Evolutionary conservation across 1,140 invertebrate species (phyloP).

Genomic region (Aleiodes sp.): DNA sequence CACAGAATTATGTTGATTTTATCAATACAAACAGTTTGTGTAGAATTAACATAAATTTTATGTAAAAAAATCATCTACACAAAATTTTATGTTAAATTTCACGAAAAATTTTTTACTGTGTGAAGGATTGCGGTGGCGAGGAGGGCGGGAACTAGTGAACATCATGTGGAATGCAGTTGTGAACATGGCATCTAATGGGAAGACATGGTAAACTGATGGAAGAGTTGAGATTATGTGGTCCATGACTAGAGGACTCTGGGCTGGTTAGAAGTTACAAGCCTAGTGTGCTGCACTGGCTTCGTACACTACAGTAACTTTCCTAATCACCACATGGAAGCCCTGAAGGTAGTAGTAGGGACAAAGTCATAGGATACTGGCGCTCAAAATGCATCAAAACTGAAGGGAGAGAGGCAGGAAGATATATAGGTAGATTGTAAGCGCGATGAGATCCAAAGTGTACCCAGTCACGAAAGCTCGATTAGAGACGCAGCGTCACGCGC

Average conservation of each 20-base stretch:
- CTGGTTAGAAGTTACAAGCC: neutral
- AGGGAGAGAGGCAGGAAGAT: too few relatives aligned
- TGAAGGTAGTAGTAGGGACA: constrained; percentile 38
- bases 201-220: neutral
- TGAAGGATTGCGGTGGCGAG: constrained; percentile 1
- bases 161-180: neutral
- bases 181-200: neutral
- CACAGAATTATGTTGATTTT: too few relatives aligned
- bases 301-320: constrained; percentile 48
- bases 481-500: constrained; percentile 45
- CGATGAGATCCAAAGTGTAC: constrained; percentile 34
- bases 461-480: constrained; percentile 53
- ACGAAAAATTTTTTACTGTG: neutral
- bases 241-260: neutral
- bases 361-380: neutral
- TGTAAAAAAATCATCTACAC: too few relatives aligned
- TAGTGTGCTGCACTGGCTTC: neutral
- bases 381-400: constrained; percentile 10
- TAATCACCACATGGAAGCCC: constrained; percentile 51
- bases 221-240: constrained; percentile 13
- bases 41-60: too few relatives aligned
- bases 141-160: neutral
- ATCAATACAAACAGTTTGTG: too few relatives aligned
- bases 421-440: neutral
- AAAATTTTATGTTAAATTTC: too few relatives aligned